These are phyloP conservation scores for Chaenogobius annularis DNA, from an alignment of 2,113 vertebrate species.

Conservation along the genomic window DNA sequence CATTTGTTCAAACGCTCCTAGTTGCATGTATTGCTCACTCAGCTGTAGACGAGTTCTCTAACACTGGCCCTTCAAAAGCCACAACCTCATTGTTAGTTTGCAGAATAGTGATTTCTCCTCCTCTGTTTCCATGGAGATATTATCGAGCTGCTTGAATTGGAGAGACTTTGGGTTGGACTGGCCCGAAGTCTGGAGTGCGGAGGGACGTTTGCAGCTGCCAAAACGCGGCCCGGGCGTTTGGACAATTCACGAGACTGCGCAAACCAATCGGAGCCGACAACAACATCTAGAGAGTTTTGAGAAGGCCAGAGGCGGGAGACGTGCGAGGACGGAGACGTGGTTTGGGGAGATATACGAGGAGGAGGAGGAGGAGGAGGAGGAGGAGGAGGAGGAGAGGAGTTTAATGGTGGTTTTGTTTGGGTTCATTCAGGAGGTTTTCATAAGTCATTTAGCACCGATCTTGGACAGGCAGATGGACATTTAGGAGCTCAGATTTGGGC, in stretches of 20 bases:
- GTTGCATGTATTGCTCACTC: no score
- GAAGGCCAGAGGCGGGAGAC: constrained; percentile 35
- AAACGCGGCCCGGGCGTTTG: constrained; percentile 73
- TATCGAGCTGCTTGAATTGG: constrained; percentile 48
- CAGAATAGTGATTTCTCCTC: constrained; percentile 45
- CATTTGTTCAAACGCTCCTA: no score
- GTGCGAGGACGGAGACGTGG: constrained; percentile 69
- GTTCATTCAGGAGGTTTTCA: no score
- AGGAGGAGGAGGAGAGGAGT: no score
- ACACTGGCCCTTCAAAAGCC: constrained; percentile 9
- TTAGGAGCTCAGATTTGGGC: no score
- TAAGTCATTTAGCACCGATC: no score
- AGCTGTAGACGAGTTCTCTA: not conserved
- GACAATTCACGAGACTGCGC: constrained; percentile 87
- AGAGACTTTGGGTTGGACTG: not conserved
- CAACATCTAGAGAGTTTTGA: constrained; percentile 85
- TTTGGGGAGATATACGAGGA: no score
- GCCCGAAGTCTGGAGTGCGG: not conserved
- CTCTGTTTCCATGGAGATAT: constrained; percentile 63
- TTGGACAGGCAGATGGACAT: no score
- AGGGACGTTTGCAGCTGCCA: constrained; percentile 22
- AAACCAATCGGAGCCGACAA: constrained; percentile 79
- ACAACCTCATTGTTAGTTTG: constrained; percentile 18
- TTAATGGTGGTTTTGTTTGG: no score
- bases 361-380: no score